A percentile compares a stretch with the other conserved stretches of the same genome.
Conservation (phyloP, 2,797 vertebrate genomes). For the Ctenopoma kingsleyae region DNA sequence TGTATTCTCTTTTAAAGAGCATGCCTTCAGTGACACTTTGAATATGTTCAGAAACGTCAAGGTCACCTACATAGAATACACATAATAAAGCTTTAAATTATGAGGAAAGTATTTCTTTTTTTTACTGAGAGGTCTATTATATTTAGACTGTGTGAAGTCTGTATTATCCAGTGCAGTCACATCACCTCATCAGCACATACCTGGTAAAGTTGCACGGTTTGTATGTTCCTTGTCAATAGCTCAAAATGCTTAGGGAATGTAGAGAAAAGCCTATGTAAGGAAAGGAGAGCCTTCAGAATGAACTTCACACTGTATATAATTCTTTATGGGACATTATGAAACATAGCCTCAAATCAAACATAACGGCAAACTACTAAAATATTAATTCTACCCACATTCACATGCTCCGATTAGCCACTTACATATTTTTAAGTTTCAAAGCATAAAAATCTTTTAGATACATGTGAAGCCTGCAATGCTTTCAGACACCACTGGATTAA, state of each 20-base stretch:
- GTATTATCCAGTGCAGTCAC: not conserved
- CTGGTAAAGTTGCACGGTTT: not conserved
- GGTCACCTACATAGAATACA: constrained; percentile 27
- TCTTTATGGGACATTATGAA: constrained; percentile 7
- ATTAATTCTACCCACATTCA: constrained; percentile 19
- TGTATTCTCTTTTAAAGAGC: constrained; percentile 9
- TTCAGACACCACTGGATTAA: constrained; percentile 52
- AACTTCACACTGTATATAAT: not conserved
- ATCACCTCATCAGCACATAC: constrained; percentile 1
- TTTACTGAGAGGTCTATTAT: constrained; percentile 4
- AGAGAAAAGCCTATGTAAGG: not conserved
- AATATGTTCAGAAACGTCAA: constrained; percentile 40
- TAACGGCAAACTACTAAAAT: constrained; percentile 17
- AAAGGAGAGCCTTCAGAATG: not conserved
- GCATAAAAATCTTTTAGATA: constrained; percentile 23
- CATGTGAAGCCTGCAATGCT: constrained; percentile 34
- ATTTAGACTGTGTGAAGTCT: constrained; percentile 9
- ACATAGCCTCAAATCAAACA: constrained; percentile 22
- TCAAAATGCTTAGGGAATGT: not conserved
- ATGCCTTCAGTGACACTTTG: constrained; percentile 16
- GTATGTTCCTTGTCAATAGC: not conserved
- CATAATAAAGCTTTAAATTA: constrained; percentile 20
- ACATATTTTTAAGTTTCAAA: constrained; percentile 43
- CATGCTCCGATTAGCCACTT: constrained; percentile 33
- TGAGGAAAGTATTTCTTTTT: constrained; percentile 6